These are phyloP conservation scores for Centropristis striata DNA, from an alignment of 2,113 vertebrate genomes.

Conservation along the genomic window DNA sequence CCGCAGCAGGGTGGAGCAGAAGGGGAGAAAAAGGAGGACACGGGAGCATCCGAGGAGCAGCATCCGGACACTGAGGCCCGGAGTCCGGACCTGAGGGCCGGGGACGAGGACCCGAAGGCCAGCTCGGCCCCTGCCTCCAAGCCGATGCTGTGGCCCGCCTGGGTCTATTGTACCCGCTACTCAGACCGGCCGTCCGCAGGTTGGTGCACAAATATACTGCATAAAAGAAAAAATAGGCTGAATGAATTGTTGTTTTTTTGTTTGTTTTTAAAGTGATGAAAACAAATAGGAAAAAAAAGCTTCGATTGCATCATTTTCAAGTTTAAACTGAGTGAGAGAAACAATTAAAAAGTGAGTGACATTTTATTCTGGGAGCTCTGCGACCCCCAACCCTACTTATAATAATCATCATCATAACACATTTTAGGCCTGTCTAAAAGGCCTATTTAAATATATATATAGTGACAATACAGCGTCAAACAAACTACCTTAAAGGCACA, in stretches of 20 bases:
- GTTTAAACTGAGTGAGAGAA: neutral
- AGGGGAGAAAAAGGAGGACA: conserved; percentile 79
- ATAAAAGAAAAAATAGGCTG: neutral
- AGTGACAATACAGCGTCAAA: neutral
- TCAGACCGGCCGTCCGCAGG: conserved; percentile 97
- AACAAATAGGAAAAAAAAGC: neutral
- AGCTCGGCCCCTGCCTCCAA: conserved; percentile 81
- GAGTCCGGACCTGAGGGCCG: conserved; percentile 74
- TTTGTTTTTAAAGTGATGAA: too few relatives aligned
- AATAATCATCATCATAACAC: conserved; percentile 18
- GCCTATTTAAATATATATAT: too few relatives aligned
- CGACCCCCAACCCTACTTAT: conserved; percentile 2
- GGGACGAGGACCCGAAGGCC: conserved; percentile 88
- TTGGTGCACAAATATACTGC: conserved; percentile 72
- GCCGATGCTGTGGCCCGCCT: conserved; percentile 96
- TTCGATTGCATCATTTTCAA: neutral
- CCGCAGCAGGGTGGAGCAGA: conserved; percentile 59
- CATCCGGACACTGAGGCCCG: conserved; percentile 75
- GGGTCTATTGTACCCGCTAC: conserved; percentile 98
- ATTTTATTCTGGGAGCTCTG: neutral
- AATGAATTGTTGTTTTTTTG: neutral
- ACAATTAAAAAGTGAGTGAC: neutral
- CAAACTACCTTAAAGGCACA: neutral
- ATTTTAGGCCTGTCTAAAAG: neutral
- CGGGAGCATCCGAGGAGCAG: conserved; percentile 71